phyloP scores from a whole-genome alignment of 2,797 vertebrate genomes.

The Sarcoramphus papa region DNA sequence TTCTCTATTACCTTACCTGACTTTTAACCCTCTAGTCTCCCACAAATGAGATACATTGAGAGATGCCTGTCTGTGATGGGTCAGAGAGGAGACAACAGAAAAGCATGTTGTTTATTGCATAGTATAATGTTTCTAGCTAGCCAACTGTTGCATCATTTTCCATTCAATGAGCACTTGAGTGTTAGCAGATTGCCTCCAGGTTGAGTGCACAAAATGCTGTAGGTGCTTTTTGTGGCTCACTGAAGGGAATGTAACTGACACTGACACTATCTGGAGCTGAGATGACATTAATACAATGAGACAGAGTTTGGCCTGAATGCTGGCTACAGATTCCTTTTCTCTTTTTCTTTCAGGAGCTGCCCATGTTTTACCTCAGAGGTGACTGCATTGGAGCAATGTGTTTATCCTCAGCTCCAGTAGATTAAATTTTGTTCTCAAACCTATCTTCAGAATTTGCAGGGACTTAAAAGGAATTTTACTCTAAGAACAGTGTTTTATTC shows the following conservation, averaged over 20 bases:
- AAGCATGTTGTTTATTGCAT: background rate
- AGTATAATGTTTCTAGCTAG: slow-evolving; percentile 16
- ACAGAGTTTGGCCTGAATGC: background rate
- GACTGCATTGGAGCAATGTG: background rate
- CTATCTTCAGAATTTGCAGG: background rate
- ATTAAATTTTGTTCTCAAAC: background rate
- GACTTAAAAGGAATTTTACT: background rate
- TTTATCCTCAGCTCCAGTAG: background rate
- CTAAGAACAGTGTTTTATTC: background rate
- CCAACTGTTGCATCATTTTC: slow-evolving; percentile 61
- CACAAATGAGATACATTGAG: background rate
- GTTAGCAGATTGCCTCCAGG: slow-evolving; percentile 57
- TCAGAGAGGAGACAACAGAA: background rate
- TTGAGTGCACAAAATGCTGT: slow-evolving; percentile 55
- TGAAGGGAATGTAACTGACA: slow-evolving; percentile 39
- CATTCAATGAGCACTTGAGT: slow-evolving; percentile 54
- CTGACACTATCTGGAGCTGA: background rate
- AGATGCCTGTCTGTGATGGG: background rate
- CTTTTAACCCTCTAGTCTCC: background rate
- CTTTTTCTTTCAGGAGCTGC: background rate
- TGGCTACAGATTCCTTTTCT: background rate
- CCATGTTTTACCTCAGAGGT: background rate
- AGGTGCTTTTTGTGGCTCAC: slow-evolving; percentile 53
- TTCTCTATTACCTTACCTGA: background rate
- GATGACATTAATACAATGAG: background rate